Evolutionary conservation across 1,140 invertebrate species (phyloP), one percentile per base, ranked within the genome.

Genomic region (Melitaea cinxia): DNA sequence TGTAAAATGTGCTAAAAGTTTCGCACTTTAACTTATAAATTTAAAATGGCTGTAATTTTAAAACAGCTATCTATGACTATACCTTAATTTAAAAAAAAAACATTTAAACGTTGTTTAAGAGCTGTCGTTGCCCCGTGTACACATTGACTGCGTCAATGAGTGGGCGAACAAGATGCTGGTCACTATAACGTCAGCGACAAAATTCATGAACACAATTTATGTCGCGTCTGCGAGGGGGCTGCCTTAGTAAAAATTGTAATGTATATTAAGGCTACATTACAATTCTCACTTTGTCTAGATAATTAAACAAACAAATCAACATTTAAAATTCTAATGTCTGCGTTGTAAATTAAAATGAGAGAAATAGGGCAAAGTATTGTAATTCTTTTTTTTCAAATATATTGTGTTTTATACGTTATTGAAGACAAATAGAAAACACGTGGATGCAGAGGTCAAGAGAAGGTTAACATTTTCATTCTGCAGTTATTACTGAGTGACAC

Each of bases 131-230:
- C 63, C n/a, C 28, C 39, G 26, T 21, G 12, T 57, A 65, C 37
- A 7, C 58, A 26, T 33, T 42, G 54, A 24, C 55, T 73, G 73
- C 75, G 70, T 80, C 75, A 80, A 73, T 70, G 73, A 59, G 76
- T 82, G 73, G 80, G 80, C 74, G 82, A 61, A 30, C 28, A 19
- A 70, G 69, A 72, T 61, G 66, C 65, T 58, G 56, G 54, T 58
- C 53, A 47, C 63, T 72, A 68, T 42, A 14, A 62, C 70, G 73
- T 78, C 66, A 76, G 73, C 68, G 72, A 70, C 54, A 21, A 72
- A 64, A 62, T 50, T 70, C 79, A 73, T 80, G 78, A 80, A 77
- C 60, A 60, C 65, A 72, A 77, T 83, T 81, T 78, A 79, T 72
- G 54, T 45, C 6, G 21, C 17, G 24, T 57, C 37, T 57, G 24